Conservation (phyloP, 2,797 vertebrate species). For the Malurus leucopterus region DNA sequence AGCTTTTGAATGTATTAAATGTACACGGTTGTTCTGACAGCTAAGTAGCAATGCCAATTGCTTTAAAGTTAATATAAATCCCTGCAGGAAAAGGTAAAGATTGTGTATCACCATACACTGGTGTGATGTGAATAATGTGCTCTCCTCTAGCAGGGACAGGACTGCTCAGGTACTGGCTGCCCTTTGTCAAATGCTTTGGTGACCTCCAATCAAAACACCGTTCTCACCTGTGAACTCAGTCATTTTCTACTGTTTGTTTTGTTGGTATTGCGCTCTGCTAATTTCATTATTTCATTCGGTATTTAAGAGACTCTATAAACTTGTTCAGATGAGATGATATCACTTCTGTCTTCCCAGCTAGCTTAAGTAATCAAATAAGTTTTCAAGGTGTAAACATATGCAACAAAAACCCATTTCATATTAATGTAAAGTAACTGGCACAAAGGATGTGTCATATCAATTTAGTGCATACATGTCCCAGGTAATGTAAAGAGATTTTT, state of each 20-base stretch:
- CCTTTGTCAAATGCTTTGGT: neutral
- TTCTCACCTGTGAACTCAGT: neutral
- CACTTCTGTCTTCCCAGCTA: neutral
- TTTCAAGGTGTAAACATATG: neutral
- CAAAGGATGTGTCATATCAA: neutral
- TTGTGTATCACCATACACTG: neutral
- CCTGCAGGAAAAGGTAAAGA: neutral
- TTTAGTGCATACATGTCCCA: neutral
- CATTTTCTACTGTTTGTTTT: neutral
- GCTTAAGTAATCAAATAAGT: neutral
- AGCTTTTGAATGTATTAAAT: neutral
- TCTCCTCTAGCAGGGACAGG: neutral
- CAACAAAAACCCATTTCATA: neutral
- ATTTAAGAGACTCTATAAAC: neutral
- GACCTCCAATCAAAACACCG: neutral
- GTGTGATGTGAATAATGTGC: neutral
- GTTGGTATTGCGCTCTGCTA: neutral
- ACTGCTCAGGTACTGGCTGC: neutral
- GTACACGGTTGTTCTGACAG: neutral
- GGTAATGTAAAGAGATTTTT: neutral
- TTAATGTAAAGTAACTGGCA: neutral
- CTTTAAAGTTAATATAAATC: neutral
- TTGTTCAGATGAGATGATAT: neutral
- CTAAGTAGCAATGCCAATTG: neutral
- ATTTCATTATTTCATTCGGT: neutral